These are phyloP conservation scores for Hydrolagus colliei DNA, from an alignment of 2,797 vertebrate species.

Conservation along the genomic window DNA sequence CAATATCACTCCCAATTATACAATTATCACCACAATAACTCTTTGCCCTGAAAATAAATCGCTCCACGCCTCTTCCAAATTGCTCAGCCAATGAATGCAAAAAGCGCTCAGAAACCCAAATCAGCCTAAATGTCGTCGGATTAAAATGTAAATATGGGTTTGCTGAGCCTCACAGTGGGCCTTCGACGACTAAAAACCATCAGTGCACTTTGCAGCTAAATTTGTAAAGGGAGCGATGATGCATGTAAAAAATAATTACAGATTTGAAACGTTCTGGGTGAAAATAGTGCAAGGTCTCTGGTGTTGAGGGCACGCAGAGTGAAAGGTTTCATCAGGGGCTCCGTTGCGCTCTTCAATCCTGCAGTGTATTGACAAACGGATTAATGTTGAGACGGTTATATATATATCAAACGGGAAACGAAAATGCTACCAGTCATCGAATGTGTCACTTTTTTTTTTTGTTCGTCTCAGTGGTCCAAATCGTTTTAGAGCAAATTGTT, in stretches of 20 bases:
- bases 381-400: neutral
- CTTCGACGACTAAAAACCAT: neutral
- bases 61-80: constrained; percentile 4
- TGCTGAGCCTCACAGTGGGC: neutral
- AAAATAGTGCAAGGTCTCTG: neutral
- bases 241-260: neutral
- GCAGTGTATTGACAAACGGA: too few species aligned
- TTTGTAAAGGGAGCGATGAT: neutral
- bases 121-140: constrained; percentile 7
- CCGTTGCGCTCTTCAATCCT: neutral
- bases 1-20: constrained; percentile 15
- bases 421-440: neutral
- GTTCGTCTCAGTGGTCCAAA: neutral
- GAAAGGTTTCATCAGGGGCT: too few species aligned
- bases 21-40: constrained; percentile 6
- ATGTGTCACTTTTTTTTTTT: neutral
- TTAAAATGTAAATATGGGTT: constrained; percentile 1
- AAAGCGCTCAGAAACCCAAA: neutral
- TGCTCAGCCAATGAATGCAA: constrained; percentile 10
- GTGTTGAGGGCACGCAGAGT: neutral
- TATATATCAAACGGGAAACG: neutral
- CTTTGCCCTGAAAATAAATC: neutral
- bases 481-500: constrained; percentile 17
- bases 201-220: neutral
- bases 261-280: neutral